phyloP scores from a whole-genome alignment of 2,888 invertebrate genomes.

The Thera britannica region DNA sequence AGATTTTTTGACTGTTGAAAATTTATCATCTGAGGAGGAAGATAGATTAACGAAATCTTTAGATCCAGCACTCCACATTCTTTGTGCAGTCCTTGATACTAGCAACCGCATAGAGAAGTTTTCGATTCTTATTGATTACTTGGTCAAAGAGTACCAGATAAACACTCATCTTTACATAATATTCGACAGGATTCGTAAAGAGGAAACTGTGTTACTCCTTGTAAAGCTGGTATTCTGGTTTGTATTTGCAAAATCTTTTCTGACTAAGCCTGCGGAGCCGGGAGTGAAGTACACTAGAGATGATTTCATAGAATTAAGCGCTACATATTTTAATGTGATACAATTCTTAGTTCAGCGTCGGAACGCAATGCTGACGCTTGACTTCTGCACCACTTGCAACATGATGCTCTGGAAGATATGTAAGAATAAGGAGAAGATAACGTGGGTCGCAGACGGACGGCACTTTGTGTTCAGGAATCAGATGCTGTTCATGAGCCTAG shows the following conservation, averaged over 20 bases:
- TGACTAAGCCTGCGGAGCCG: slow-evolving; percentile 58
- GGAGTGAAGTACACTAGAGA: slow-evolving; percentile 63
- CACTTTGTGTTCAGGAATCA: slow-evolving; percentile 83
- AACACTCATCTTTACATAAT: slow-evolving; percentile 66
- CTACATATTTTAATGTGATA: slow-evolving; percentile 65
- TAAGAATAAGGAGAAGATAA: slow-evolving; percentile 50
- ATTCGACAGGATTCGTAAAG: slow-evolving; percentile 69
- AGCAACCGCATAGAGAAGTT: slow-evolving; percentile 71
- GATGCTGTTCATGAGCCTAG: slow-evolving; percentile 85
- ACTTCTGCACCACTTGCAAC: slow-evolving; percentile 67
- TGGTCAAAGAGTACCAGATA: slow-evolving; percentile 67
- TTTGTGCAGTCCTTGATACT: slow-evolving; percentile 82
- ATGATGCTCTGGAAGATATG: slow-evolving; percentile 62
- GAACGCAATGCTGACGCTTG: slow-evolving; percentile 57
- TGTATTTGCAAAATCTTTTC: slow-evolving; percentile 67
- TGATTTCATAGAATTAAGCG: slow-evolving; percentile 65
- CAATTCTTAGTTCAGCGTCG: slow-evolving; percentile 61
- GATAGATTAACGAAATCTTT: slow-evolving; percentile 80
- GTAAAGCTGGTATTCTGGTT: slow-evolving; percentile 78
- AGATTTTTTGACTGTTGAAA: slow-evolving; percentile 78
- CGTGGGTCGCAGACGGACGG: slow-evolving; percentile 45
- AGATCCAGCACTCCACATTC: slow-evolving; percentile 83
- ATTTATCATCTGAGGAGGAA: slow-evolving; percentile 77
- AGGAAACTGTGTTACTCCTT: slow-evolving; percentile 73
- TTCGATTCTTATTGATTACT: slow-evolving; percentile 56